Base-by-base conservation (phyloP, 2,888 invertebrate genomes). In the Tiliacea citrago region DNA sequence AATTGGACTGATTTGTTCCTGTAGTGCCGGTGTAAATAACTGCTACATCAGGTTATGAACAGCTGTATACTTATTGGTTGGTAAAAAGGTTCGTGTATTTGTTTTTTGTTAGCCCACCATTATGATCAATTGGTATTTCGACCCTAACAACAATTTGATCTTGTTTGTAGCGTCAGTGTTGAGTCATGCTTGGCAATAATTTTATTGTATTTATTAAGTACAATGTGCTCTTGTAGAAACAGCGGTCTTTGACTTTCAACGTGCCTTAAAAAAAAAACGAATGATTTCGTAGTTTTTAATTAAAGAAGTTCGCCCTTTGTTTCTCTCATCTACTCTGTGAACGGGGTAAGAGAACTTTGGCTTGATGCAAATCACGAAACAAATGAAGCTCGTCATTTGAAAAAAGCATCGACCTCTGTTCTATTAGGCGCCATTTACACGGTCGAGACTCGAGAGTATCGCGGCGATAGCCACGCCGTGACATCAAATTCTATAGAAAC, bases 71-170 rank as follows among this genome's bases (percentile, higher is more conserved):
- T 47, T 51, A 35, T 57, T 29, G 29, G 16, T 57, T 35, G 1
- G 18, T 18, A 18, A 58, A 18, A 57, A 21, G 45, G 16, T 57
- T 57, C 18, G 13, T 35, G 16, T 13, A 21, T 71, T 13, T 42
- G 3, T 75, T 35, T 69, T 49, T 79, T 68, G 57, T 39, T 35
- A 53, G 29, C 7, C 39, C 18, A 24, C 21, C 53, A 66, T 65
- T 66, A 80, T 47, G 65, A 58, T 69, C 76, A 84, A 67, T 84
- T 75, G 68, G 24, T 74, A 55, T 74, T 58, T 45, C 45, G 81
- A 69, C 74, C 81, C 75, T 62, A 49, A 24, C 45, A 73, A 39
- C 55, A 81, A 73, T 68, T 84, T 80, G 13, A 42, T 80, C 29
- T 45, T 74, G 55, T 61, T 66, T 21, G 55, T 39, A 63, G 47